A percentile compares a stretch with the other conserved stretches of the same genome.
These are phyloP conservation scores for Protobothrops mucrosquamatus DNA, from an alignment of 2,113 vertebrate genomes.

Conservation along the genomic window DNA sequence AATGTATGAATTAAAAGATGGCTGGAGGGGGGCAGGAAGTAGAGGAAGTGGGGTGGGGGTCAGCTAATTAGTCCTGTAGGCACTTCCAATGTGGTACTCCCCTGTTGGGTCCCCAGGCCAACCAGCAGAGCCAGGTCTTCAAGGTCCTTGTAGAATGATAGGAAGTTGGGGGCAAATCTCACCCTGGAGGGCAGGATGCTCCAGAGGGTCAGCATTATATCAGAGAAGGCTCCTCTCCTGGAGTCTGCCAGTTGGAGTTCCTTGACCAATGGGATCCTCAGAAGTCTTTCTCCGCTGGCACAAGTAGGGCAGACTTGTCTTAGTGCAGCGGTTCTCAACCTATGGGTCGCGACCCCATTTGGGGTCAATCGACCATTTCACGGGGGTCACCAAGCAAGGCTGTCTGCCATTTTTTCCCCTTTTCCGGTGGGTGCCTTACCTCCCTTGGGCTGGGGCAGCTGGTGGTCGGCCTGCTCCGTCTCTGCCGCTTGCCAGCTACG, in stretches of 20 bases:
- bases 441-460: too few species aligned
- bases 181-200: not conserved
- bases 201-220: not conserved
- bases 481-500: too few species aligned
- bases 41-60: not conserved
- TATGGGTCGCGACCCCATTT: too few species aligned
- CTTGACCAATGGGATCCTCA: not conserved
- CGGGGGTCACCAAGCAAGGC: too few species aligned
- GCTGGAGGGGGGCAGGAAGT: not conserved
- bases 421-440: too few species aligned
- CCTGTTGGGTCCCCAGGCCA: not conserved
- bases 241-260: not conserved
- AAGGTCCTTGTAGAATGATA: not conserved
- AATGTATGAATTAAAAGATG: not conserved
- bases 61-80: not conserved
- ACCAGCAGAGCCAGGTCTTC: not conserved
- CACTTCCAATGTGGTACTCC: not conserved
- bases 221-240: not conserved
- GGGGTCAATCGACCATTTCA: too few species aligned
- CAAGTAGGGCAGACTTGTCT: not conserved
- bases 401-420: too few species aligned
- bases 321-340: too few species aligned
- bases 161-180: not conserved
- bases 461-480: too few species aligned
- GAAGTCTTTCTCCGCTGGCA: not conserved